Evolutionary conservation across 2,113 vertebrate species (phyloP).

Genomic region (Mormoops blainvillei): DNA sequence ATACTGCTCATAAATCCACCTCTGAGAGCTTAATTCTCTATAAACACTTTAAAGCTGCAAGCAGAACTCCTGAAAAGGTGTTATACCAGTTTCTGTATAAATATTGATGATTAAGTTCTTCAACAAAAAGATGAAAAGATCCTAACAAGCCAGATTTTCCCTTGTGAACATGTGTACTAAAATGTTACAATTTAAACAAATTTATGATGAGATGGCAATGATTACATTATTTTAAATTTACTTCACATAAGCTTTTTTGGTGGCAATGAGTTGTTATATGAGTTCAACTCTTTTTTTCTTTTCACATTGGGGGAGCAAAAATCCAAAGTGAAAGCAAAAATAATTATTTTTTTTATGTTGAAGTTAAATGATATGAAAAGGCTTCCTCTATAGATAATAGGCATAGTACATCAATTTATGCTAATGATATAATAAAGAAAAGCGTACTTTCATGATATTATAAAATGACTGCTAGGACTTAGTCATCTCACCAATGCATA

Average conservation of each 20-base stretch:
- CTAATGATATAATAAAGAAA: conserved; percentile 52
- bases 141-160: background rate
- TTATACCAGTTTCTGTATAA: background rate
- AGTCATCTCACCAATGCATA: background rate
- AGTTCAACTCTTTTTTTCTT: background rate
- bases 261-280: background rate
- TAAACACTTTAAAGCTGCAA: background rate
- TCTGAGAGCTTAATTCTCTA: background rate
- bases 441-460: conserved; percentile 39
- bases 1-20: background rate
- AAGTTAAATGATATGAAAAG: conserved; percentile 60
- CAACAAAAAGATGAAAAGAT: background rate
- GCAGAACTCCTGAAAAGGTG: background rate
- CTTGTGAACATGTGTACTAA: background rate
- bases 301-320: background rate
- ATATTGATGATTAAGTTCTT: background rate
- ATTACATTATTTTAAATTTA: background rate
- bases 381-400: conserved; percentile 38
- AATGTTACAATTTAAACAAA: background rate
- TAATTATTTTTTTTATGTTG: background rate
- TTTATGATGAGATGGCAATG: background rate
- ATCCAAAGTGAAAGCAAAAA: background rate
- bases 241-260: background rate
- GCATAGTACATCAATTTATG: conserved; percentile 62
- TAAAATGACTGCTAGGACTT: conserved; percentile 29